Percentiles rank a stretch among this genome's conserved stretches.
These are phyloP conservation scores for Pammene fasciana DNA, from an alignment of 2,888 invertebrate species.

Conservation along the genomic window DNA sequence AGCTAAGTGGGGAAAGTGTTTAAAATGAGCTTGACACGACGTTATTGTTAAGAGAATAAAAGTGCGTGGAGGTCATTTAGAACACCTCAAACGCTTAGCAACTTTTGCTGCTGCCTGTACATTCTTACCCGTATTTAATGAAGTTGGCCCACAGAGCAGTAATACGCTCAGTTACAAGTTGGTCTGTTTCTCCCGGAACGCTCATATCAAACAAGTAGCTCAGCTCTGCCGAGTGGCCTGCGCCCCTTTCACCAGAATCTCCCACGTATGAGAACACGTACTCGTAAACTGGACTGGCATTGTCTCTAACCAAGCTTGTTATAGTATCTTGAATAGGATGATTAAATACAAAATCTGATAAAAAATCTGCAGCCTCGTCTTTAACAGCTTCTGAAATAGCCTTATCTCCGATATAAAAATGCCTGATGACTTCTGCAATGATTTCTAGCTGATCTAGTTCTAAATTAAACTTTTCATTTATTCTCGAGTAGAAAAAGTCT, in stretches of 20 bases:
- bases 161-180: slow-evolving; percentile 61
- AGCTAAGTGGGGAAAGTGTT: too few relatives aligned
- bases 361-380: slow-evolving; percentile 60
- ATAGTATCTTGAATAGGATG: slow-evolving; percentile 70
- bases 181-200: slow-evolving; percentile 51
- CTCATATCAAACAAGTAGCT: slow-evolving; percentile 63
- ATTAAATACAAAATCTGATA: slow-evolving; percentile 68
- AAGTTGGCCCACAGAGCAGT: slow-evolving; percentile 73
- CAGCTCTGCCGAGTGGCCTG: slow-evolving; percentile 65
- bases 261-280: slow-evolving; percentile 68
- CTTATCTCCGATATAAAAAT: slow-evolving; percentile 74
- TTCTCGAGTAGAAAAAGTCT: slow-evolving; percentile 65
- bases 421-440: slow-evolving; percentile 59
- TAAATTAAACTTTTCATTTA: slow-evolving; percentile 65
- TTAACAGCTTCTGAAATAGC: slow-evolving; percentile 55
- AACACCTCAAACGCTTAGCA: too few relatives aligned
- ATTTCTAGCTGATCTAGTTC: slow-evolving; percentile 55
- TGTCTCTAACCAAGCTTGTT: slow-evolving; percentile 60
- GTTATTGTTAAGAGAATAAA: too few relatives aligned
- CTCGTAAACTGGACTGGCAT: slow-evolving; percentile 65
- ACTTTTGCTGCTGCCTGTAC: too few relatives aligned
- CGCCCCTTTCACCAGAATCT: slow-evolving; percentile 53
- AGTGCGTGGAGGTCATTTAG: too few relatives aligned
- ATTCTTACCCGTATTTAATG: slow-evolving; percentile 71
- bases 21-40: too few relatives aligned